phyloP scores from a whole-genome alignment of 37 sponge, comb jelly and placozoan genomes.

The Bolinopsis microptera region DNA sequence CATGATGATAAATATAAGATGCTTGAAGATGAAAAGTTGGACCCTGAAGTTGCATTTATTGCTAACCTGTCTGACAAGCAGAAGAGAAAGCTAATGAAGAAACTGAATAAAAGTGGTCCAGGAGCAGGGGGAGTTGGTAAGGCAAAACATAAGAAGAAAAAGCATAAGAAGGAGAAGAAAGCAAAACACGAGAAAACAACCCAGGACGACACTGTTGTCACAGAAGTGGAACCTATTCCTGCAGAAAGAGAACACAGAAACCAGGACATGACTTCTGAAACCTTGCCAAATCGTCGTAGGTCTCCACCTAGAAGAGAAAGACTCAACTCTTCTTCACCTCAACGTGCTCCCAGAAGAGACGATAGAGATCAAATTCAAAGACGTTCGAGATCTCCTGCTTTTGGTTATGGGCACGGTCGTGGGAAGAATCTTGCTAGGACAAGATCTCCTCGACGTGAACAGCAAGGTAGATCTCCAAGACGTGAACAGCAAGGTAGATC shows the following conservation, averaged over 20 bases:
- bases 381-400: too few relatives aligned
- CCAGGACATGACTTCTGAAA: background rate
- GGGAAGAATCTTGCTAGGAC: too few relatives aligned
- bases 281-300: background rate
- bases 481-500: too few relatives aligned
- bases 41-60: slow-evolving; percentile 49
- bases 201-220: background rate
- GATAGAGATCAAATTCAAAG: too few relatives aligned
- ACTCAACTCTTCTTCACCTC: background rate
- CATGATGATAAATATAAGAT: slow-evolving; percentile 70
- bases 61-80: slow-evolving; percentile 43
- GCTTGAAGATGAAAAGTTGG: slow-evolving; percentile 67
- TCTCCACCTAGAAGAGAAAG: background rate
- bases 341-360: background rate
- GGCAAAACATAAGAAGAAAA: background rate
- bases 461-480: too few relatives aligned
- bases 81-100: slow-evolving; percentile 68
- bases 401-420: too few relatives aligned
- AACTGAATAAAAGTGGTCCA: slow-evolving; percentile 27
- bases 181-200: slow-evolving; percentile 1
- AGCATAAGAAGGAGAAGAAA: slow-evolving; percentile 56
- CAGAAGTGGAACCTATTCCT: background rate
- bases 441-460: too few relatives aligned
- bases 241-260: background rate
- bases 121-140: slow-evolving; percentile 63